Base-by-base conservation (phyloP, 2,888 invertebrate species). In the Formica aserva region DNA sequence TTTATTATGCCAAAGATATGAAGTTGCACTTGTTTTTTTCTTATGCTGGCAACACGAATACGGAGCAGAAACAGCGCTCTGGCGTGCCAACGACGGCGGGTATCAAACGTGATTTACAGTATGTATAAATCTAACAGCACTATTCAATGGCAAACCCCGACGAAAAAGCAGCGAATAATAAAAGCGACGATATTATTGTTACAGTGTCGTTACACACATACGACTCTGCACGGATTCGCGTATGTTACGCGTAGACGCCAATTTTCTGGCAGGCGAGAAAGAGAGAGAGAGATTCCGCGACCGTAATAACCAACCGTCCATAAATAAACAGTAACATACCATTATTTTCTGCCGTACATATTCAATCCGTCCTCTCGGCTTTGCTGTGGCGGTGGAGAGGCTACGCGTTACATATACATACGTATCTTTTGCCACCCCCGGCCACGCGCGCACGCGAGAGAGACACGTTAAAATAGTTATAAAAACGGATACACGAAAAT, bases 381-480 rank as follows among this genome's bases (percentile, higher is more conserved):
- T 32, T 67, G 65, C 13, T 13, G 13, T 22, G 3, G 0, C 60
- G 3, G 8, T 52, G n/a, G 8, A 6, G n/a, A 52, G 8, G 3
- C 8, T n/a, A 6, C 18, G 18, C 9, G 5, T 38, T 41, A 38
- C 29, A n/a, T 41, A 41, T 15, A n/a, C 0, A 52, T 52, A 57
- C 38, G 26, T 8, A 29, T 62, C 52, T 35, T 62, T 35, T 8
- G 22, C 9, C 26, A 26, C 41, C 45, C 67, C 55, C 72, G 82
- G n/a, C 11, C 29, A 45, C 15, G 15, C 15, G 45, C 45, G 45
- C 26, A 26, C 15, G 29, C 15, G 48, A 52, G 32, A 85, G 48
- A 74, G 45, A 69, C 85, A 82, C 78, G 82, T 87, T 87, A 86
- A 85, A 87, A 87, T 69, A 78, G 71, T 71, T 69, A 48, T 71